Evolutionary conservation across 2,113 vertebrate genomes (phyloP).

Genomic region (Oncorhynchus gorbuscha): DNA sequence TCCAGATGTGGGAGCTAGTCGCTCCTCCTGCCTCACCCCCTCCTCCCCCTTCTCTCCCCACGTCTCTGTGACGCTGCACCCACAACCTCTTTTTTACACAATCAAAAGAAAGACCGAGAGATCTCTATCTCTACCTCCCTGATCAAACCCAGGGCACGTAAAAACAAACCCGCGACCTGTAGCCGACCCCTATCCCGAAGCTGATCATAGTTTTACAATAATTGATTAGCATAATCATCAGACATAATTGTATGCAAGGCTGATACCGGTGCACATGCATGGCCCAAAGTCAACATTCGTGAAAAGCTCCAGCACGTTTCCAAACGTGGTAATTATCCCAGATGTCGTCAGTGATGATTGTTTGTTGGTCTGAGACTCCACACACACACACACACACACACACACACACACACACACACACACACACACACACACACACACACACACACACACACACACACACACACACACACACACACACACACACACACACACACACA

Average conservation of each 20-base stretch:
- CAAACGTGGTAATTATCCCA: slow-evolving; percentile 51
- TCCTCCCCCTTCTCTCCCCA: slow-evolving; percentile 10
- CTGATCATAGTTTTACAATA: slow-evolving; percentile 45
- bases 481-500: neutral
- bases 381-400: too few species aligned
- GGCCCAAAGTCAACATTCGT: slow-evolving; percentile 52
- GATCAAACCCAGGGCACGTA: too few species aligned
- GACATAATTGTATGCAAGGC: slow-evolving; percentile 42
- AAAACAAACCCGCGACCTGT: slow-evolving; percentile 57
- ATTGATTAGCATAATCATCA: slow-evolving; percentile 50
- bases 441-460: neutral
- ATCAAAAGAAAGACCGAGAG: slow-evolving; percentile 57
- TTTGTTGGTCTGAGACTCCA: slow-evolving; percentile 45
- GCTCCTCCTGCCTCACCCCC: slow-evolving; percentile 39
- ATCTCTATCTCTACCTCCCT: slow-evolving; percentile 64
- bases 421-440: too few species aligned
- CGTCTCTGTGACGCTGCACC: slow-evolving; percentile 49
- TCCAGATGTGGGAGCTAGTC: slow-evolving; percentile 83
- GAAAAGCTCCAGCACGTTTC: slow-evolving; percentile 44
- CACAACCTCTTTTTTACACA: slow-evolving; percentile 49
- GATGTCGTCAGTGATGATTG: slow-evolving; percentile 59
- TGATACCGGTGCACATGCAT: slow-evolving; percentile 50
- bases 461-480: too few species aligned
- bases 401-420: neutral
- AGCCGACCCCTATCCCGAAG: slow-evolving; percentile 46